Conservation (phyloP, 2,797 vertebrate species). For the Todus mexicanus region DNA sequence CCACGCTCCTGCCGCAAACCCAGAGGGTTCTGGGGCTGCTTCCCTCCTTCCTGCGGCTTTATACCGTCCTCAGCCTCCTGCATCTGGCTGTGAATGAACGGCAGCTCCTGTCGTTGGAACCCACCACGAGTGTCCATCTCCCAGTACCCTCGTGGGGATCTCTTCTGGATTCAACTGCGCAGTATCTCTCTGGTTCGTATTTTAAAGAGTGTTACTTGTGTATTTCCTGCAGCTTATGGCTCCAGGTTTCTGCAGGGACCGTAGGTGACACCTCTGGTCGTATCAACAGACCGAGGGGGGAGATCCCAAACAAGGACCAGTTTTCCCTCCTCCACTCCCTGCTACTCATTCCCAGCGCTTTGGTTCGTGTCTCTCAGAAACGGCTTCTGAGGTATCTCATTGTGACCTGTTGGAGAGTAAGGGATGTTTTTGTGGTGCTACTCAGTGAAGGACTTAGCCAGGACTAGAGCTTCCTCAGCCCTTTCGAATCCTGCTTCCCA, state of each 20-base stretch:
- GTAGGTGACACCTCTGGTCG: background rate
- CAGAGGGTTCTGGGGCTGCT: background rate
- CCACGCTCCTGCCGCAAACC: background rate
- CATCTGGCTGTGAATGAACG: background rate
- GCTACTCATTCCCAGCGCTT: background rate
- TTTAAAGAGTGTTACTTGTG: background rate
- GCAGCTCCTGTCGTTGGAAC: rapidly evolving
- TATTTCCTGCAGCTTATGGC: background rate
- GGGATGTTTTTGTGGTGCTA: too few relatives aligned
- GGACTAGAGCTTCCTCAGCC: background rate
- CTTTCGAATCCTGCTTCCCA: background rate
- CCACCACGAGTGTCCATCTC: rapidly evolving
- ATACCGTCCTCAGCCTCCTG: background rate
- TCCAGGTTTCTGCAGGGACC: background rate
- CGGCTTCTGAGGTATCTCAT: background rate
- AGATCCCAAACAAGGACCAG: background rate
- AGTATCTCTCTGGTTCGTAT: background rate
- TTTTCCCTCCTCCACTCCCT: rapidly evolving
- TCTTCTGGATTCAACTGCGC: background rate
- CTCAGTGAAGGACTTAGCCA: background rate
- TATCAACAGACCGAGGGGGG: background rate
- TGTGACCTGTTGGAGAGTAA: background rate
- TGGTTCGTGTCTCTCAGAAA: background rate
- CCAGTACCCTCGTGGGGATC: rapidly evolving
- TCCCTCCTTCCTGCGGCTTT: background rate